These are phyloP conservation scores for Triplophysa tibetana DNA, from an alignment of 2,113 vertebrate genomes.

Conservation along the genomic window DNA sequence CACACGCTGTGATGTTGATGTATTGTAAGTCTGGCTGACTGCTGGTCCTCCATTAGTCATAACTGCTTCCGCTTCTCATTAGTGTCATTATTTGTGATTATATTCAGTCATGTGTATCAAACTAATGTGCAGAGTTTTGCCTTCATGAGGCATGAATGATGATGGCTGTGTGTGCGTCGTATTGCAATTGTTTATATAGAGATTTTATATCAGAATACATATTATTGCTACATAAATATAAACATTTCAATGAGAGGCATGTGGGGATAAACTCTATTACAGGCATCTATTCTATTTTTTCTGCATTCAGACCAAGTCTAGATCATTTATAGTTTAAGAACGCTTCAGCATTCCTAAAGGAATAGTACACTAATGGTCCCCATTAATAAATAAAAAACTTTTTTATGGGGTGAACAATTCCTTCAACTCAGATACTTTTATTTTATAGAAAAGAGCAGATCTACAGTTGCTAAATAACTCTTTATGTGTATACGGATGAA, in stretches of 20 bases:
- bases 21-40: neutral
- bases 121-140: neutral
- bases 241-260: too few species aligned
- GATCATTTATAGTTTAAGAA: neutral
- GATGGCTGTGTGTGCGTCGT: neutral
- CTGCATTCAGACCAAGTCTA: neutral
- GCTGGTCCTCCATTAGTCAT: neutral
- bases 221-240: too few species aligned
- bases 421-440: too few species aligned
- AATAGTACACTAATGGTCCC: too few species aligned
- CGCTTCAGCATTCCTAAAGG: neutral
- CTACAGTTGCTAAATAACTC: too few species aligned
- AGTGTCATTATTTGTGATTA: constrained; percentile 30
- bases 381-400: too few species aligned
- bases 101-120: constrained; percentile 8
- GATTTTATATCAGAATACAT: neutral
- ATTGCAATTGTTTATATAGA: neutral
- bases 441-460: too few species aligned
- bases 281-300: neutral
- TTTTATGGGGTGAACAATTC: too few species aligned
- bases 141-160: neutral
- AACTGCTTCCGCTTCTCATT: constrained; percentile 20
- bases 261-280: too few species aligned
- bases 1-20: neutral
- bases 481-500: too few species aligned